These are phyloP conservation scores for Cydia splendana DNA, from an alignment of 1,140 invertebrate genomes.

Conservation along the genomic window DNA sequence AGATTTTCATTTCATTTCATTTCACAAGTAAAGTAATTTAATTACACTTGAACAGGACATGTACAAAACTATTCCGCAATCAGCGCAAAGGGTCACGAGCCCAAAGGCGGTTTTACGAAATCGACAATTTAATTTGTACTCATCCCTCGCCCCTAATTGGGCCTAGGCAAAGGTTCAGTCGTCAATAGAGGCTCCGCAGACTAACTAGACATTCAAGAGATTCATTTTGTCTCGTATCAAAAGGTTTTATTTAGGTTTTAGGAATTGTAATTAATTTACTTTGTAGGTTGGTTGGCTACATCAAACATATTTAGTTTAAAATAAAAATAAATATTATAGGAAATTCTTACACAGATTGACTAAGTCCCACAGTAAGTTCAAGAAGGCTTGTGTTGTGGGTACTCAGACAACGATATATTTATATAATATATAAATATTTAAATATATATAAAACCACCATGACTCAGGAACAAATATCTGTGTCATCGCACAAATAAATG, in stretches of 20 bases:
- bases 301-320: too few species aligned
- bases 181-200: constrained; percentile 5
- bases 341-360: too few species aligned
- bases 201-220: constrained; percentile 23
- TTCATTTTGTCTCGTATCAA: neutral
- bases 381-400: too few species aligned
- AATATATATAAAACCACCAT: too few species aligned
- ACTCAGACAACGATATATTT: too few species aligned
- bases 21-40: neutral
- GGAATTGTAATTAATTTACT: neutral
- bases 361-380: too few species aligned
- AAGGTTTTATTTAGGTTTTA: neutral
- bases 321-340: too few species aligned
- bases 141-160: constrained; percentile 28
- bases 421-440: too few species aligned
- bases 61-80: constrained; percentile 21
- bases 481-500: too few species aligned
- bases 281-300: neutral
- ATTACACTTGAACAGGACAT: neutral
- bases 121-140: constrained; percentile 31
- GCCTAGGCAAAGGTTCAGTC: constrained; percentile 7
- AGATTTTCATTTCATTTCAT: too few species aligned
- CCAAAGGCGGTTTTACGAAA: constrained; percentile 23
- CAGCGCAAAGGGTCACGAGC: constrained; percentile 13
- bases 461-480: too few species aligned